Evolutionary conservation across 2,888 invertebrate genomes (phyloP).

Genomic region (Philhelius pedissequus): DNA sequence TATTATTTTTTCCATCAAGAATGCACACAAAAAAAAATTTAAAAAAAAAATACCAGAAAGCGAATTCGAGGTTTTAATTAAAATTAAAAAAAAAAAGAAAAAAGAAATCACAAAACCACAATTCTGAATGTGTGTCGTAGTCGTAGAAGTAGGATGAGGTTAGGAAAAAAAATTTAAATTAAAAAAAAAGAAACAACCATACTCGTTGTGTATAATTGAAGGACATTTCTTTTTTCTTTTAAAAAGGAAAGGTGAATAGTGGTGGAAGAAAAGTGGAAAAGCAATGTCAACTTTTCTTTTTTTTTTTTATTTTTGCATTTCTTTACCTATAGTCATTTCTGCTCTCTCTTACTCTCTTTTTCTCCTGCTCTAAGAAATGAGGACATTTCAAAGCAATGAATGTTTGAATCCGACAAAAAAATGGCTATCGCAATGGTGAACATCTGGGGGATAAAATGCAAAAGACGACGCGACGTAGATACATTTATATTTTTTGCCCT

Average conservation of each 20-base stretch:
- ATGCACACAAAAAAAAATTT: too few species aligned
- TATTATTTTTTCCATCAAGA: slow-evolving; percentile 23
- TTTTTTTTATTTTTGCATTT: too few species aligned
- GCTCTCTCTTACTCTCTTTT: background rate
- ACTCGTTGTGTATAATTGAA: slow-evolving; percentile 43
- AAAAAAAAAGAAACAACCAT: slow-evolving; percentile 24
- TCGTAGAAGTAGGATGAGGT: background rate
- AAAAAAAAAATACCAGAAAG: slow-evolving; percentile 30
- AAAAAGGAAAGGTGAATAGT: slow-evolving; percentile 6
- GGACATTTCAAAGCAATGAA: slow-evolving; percentile 28
- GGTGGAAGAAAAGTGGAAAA: background rate
- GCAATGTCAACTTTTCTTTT: slow-evolving; percentile 34
- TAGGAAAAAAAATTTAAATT: background rate
- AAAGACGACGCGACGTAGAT: slow-evolving; percentile 14
- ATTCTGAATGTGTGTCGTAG: slow-evolving; percentile 3
- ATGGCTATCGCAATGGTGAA: slow-evolving; percentile 47
- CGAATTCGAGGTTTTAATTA: slow-evolving; percentile 59
- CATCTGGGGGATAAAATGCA: slow-evolving; percentile 53
- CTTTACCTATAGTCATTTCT: too few species aligned
- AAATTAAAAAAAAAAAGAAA: slow-evolving; percentile 50
- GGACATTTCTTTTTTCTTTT: slow-evolving; percentile 43
- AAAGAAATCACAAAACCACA: background rate
- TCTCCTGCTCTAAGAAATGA: slow-evolving; percentile 3
- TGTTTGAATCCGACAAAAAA: background rate
- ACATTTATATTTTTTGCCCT: background rate